Conservation (phyloP, 1,140 invertebrate species). For the Hycleus phaleratus region DNA sequence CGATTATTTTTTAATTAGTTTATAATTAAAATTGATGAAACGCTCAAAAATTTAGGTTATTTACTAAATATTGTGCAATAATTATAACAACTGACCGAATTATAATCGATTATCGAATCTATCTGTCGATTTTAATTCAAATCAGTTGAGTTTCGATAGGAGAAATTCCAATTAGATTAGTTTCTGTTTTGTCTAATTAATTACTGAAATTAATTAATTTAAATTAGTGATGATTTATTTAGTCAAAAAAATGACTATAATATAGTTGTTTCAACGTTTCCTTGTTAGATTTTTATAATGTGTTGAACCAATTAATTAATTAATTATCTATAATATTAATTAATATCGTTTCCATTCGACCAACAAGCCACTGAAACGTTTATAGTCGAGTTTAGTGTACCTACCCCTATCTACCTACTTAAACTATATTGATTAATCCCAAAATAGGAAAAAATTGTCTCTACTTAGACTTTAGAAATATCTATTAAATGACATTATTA, state of each 20-base stretch:
- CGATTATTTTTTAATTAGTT: conserved; percentile 14
- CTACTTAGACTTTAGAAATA: no score
- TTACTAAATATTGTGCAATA: conserved; percentile 24
- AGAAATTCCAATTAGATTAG: no score
- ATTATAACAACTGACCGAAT: background rate
- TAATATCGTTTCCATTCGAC: no score
- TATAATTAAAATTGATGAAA: conserved; percentile 5
- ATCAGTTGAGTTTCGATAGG: no score
- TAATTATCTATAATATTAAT: conserved; percentile 8
- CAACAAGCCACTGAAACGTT: no score
- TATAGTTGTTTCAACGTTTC: conserved; percentile 5
- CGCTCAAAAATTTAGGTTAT: conserved; percentile 15
- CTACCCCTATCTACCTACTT: conserved; percentile 1
- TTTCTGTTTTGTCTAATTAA: no score
- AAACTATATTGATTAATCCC: background rate
- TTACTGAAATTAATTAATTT: background rate
- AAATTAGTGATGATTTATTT: conserved; percentile 19
- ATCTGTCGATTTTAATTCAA: no score
- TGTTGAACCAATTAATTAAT: conserved; percentile 7
- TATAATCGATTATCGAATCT: no score
- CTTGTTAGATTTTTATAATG: conserved; percentile 16
- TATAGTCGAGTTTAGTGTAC: conserved; percentile 28
- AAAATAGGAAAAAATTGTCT: background rate
- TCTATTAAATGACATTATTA: conserved; percentile 20
- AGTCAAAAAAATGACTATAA: conserved; percentile 22